These are phyloP conservation scores for Pungitius pungitius DNA, from an alignment of 2,113 vertebrate species.

Conservation along the genomic window DNA sequence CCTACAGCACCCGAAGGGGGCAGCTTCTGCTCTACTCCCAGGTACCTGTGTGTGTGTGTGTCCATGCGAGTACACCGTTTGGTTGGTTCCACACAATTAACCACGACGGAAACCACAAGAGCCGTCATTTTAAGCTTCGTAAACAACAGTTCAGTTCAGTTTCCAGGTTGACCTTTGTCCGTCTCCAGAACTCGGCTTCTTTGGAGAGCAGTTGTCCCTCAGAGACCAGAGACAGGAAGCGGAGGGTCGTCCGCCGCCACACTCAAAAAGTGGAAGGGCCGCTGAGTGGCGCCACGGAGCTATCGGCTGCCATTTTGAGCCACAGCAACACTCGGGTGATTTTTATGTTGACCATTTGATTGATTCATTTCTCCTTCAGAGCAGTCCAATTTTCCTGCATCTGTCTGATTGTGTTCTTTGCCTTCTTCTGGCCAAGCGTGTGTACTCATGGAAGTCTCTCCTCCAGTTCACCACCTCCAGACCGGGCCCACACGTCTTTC, in stretches of 20 bases:
- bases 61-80: background rate
- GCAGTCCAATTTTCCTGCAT: background rate
- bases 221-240: slow-evolving; percentile 46
- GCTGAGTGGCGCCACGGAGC: slow-evolving; percentile 74
- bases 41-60: slow-evolving; percentile 28
- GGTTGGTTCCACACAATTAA: background rate
- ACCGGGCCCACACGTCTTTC: background rate
- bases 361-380: too few relatives aligned
- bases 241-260: background rate
- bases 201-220: slow-evolving; percentile 40
- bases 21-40: slow-evolving; percentile 81
- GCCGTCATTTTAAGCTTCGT: background rate
- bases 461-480: slow-evolving; percentile 20
- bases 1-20: slow-evolving; percentile 82
- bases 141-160: background rate
- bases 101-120: background rate
- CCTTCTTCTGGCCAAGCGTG: background rate
- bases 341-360: background rate
- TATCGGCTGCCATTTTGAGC: slow-evolving; percentile 74
- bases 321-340: slow-evolving; percentile 59
- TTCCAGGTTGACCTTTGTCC: background rate
- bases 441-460: background rate
- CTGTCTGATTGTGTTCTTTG: background rate
- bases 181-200: slow-evolving; percentile 74
- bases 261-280: slow-evolving; percentile 62